phyloP scores from a whole-genome alignment of 2,113 vertebrate species.

The Cacatua alba region DNA sequence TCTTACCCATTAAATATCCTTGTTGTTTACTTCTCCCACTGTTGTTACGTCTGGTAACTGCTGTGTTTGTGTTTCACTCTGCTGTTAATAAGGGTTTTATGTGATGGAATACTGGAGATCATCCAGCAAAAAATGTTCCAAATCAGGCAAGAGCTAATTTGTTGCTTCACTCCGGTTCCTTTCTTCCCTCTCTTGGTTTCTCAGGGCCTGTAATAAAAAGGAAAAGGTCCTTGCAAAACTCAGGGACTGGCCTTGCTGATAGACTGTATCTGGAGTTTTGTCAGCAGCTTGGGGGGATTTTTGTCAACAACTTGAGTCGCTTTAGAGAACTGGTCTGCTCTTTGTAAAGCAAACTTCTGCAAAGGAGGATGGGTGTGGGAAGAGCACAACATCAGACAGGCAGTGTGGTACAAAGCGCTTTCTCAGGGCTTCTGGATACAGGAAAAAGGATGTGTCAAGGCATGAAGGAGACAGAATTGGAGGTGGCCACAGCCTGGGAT shows the following conservation, averaged over 20 bases:
- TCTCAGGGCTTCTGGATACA: neutral
- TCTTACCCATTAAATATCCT: neutral
- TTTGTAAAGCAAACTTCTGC: neutral
- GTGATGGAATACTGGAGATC: slow-evolving; percentile 6
- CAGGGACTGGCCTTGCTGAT: neutral
- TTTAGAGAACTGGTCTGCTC: neutral
- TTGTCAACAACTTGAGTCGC: neutral
- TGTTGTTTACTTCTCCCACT: neutral
- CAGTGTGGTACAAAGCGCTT: neutral
- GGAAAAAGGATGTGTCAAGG: neutral
- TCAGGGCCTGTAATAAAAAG: neutral
- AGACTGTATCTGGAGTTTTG: neutral
- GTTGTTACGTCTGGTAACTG: neutral
- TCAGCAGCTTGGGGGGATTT: slow-evolving; percentile 12
- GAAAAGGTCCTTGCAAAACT: neutral
- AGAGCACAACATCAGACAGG: neutral
- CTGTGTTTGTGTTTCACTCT: neutral
- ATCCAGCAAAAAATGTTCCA: neutral
- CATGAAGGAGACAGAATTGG: neutral
- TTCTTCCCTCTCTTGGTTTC: neutral
- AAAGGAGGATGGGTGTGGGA: neutral
- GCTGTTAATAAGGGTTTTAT: neutral
- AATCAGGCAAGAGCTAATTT: neutral
- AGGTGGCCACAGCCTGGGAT: rapidly evolving
- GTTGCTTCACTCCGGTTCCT: neutral